These are phyloP conservation scores for Hydropsyche betteni DNA, from an alignment of 2,888 invertebrate genomes.

Conservation along the genomic window DNA sequence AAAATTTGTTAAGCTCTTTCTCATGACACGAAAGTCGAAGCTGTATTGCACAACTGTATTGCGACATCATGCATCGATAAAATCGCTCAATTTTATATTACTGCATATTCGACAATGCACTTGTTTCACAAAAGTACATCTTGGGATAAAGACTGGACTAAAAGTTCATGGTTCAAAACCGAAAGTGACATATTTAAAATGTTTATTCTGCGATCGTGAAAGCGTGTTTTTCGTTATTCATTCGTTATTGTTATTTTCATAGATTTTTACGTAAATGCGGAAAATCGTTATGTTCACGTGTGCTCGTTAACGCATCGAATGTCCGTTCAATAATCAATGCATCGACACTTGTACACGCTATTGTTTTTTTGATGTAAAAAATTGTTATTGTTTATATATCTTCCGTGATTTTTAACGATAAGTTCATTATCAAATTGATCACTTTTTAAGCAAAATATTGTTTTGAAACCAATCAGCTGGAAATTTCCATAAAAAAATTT, in stretches of 20 bases:
- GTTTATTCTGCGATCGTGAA: not conserved
- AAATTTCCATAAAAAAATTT: no score
- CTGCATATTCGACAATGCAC: no score
- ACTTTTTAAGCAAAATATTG: no score
- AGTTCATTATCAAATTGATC: not conserved
- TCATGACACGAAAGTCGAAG: no score
- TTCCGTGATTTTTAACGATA: no score
- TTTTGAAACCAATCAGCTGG: no score
- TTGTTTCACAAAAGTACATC: not conserved
- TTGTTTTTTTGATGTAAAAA: no score
- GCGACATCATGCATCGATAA: no score
- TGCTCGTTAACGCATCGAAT: slow-evolving; percentile 4
- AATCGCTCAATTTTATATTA: no score
- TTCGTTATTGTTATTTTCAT: not conserved
- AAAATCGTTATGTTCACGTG: slow-evolving; percentile 20
- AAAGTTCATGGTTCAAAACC: not conserved
- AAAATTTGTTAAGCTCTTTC: no score
- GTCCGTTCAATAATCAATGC: slow-evolving; percentile 11
- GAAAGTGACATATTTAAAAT: not conserved
- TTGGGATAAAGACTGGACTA: not conserved
- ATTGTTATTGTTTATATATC: no score
- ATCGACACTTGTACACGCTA: not conserved
- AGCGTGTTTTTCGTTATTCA: not conserved
- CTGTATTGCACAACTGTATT: no score
- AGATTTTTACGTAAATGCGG: slow-evolving; percentile 29